phyloP scores from a whole-genome alignment of 2,797 vertebrate species.

The Dipus sagitta region DNA sequence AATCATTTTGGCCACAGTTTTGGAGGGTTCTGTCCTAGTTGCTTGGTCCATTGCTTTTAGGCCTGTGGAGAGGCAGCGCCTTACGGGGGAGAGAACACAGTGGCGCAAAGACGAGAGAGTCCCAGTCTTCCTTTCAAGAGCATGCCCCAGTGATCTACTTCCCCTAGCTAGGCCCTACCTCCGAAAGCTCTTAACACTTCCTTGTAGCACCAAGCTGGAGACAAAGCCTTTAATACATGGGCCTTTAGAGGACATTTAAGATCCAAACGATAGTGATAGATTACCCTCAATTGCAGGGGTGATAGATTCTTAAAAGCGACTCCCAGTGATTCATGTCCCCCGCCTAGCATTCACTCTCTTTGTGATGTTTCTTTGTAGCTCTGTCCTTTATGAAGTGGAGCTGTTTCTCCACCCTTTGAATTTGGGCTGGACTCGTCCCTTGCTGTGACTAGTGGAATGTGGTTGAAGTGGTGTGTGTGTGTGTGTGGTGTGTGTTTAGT shows the following conservation, averaged over 20 bases:
- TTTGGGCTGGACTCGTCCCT: neutral
- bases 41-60: neutral
- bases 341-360: too few species aligned
- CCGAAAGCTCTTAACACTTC: neutral
- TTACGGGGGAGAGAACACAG: neutral
- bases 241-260: neutral
- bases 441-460: neutral
- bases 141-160: neutral
- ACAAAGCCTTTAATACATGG: neutral
- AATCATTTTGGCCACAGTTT: neutral
- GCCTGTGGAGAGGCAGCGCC: neutral
- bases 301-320: neutral
- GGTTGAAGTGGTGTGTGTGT: neutral
- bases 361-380: neutral
- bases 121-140: neutral
- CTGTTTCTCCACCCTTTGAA: neutral
- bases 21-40: neutral
- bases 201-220: neutral
- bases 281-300: neutral
- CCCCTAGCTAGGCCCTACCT: neutral
- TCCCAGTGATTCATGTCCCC: neutral
- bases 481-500: neutral
- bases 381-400: neutral
- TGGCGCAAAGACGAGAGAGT: neutral
- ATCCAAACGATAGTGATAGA: neutral